A percentile compares a stretch with the other conserved stretches of the same genome.
Conservation (phyloP, 2,797 vertebrate species). For the Telmatherina bonti region DNA sequence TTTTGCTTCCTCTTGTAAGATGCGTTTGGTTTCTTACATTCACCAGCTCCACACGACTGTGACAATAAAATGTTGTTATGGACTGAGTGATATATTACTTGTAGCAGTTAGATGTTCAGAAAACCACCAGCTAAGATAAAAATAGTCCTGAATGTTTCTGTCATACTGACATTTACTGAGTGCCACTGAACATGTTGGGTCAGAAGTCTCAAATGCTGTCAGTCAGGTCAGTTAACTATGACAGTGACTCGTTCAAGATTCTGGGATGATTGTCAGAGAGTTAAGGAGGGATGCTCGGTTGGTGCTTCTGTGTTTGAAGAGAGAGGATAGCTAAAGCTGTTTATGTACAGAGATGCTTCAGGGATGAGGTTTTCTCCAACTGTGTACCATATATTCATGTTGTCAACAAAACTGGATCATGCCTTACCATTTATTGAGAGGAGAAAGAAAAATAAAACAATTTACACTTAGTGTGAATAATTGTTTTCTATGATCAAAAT, state of each 20-base stretch:
- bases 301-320: too few species aligned
- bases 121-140: not conserved
- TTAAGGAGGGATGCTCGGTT: not conserved
- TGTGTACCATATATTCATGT: not conserved
- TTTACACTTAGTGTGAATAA: too few species aligned
- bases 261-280: not conserved
- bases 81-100: not conserved
- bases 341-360: too few species aligned
- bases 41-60: not conserved
- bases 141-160: not conserved
- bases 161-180: not conserved
- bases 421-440: too few species aligned
- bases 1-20: not conserved
- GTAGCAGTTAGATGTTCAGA: not conserved
- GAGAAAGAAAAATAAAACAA: too few species aligned
- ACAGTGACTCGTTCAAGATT: not conserved
- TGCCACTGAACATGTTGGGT: not conserved
- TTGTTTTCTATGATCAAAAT: too few species aligned
- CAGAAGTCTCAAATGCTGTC: not conserved
- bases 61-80: not conserved
- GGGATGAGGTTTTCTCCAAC: not conserved
- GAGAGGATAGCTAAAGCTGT: too few species aligned
- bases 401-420: not conserved
- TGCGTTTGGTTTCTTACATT: not conserved
- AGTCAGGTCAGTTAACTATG: not conserved